Evolutionary conservation across 1,140 invertebrate genomes (phyloP).

Genomic region (Pachyrhynchus sulphureomaculatus): DNA sequence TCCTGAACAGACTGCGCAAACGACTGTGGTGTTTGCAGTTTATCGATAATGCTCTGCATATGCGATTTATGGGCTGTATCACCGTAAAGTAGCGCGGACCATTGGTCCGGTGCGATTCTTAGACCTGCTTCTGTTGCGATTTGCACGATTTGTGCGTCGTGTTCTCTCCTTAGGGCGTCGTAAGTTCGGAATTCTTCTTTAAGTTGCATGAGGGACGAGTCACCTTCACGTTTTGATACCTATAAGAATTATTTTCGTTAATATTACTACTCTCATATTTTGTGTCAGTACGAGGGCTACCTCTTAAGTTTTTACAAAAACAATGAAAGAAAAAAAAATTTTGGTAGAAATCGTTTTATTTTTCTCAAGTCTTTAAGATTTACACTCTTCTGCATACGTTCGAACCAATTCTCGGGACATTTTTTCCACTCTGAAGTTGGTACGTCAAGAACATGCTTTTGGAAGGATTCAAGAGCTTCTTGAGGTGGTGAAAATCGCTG

Average conservation of each 20-base stretch:
- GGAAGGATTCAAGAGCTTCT: no score
- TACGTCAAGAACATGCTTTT: no score
- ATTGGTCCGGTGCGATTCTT: slow-evolving; percentile 96
- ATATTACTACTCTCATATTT: no score
- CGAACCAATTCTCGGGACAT: no score
- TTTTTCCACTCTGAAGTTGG: no score
- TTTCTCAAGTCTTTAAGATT: no score
- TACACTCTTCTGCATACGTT: no score
- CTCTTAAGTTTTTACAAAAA: no score
- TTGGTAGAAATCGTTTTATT: no score
- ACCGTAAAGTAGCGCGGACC: slow-evolving; percentile 95
- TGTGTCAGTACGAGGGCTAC: no score
- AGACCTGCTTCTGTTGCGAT: slow-evolving; percentile 97
- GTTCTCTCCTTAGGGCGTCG: slow-evolving; percentile 88
- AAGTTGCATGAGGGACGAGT: slow-evolving; percentile 97
- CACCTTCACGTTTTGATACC: slow-evolving; percentile 95
- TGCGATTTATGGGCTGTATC: slow-evolving; percentile 94
- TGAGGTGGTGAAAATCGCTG: no score
- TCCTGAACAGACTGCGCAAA: slow-evolving; percentile 91
- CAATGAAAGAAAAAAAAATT: no score
- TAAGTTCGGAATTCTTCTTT: slow-evolving; percentile 97
- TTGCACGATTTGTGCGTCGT: slow-evolving; percentile 97
- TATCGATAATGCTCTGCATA: slow-evolving; percentile 98
- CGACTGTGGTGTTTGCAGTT: slow-evolving; percentile 88
- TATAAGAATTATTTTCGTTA: slow-evolving; percentile 46